These are phyloP conservation scores for Caenorhabditis remanei DNA, from an alignment of 1,140 invertebrate genomes.

Conservation along the genomic window DNA sequence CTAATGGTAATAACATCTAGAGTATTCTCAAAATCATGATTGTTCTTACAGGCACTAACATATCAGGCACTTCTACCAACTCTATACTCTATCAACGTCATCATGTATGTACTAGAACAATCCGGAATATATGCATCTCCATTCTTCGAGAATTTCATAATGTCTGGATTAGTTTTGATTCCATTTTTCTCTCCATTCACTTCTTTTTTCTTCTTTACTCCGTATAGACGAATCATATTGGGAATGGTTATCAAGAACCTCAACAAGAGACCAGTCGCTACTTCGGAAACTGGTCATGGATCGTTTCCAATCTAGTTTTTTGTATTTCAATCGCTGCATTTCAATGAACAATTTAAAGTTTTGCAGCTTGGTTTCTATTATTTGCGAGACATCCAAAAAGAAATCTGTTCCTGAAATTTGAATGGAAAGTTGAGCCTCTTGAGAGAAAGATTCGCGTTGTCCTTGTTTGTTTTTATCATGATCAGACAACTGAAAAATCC, in stretches of 20 bases:
- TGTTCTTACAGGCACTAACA: background rate
- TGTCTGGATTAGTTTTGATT: slow-evolving; percentile 7
- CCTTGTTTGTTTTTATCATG: too few relatives aligned
- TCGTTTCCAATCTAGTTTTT: background rate
- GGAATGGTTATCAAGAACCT: background rate
- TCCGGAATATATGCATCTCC: background rate
- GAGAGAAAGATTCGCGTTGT: too few relatives aligned
- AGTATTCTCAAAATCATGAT: background rate
- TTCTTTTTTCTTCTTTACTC: slow-evolving; percentile 26
- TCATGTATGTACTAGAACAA: slow-evolving; percentile 2
- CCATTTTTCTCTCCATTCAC: slow-evolving; percentile 24
- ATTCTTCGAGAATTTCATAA: background rate
- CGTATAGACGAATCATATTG: background rate
- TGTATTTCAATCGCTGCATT: background rate
- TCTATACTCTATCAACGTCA: background rate
- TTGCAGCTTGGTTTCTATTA: too few relatives aligned
- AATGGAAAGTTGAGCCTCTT: too few relatives aligned
- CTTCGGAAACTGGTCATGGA: background rate
- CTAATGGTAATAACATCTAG: background rate
- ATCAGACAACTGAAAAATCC: too few relatives aligned
- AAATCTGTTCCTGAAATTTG: too few relatives aligned
- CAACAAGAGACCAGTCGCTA: background rate
- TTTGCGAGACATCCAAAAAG: too few relatives aligned
- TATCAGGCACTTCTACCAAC: slow-evolving; percentile 15
- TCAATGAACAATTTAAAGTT: too few relatives aligned